Evolutionary conservation across 2,888 invertebrate species (phyloP).

Genomic region (Eristalis arbustorum): DNA sequence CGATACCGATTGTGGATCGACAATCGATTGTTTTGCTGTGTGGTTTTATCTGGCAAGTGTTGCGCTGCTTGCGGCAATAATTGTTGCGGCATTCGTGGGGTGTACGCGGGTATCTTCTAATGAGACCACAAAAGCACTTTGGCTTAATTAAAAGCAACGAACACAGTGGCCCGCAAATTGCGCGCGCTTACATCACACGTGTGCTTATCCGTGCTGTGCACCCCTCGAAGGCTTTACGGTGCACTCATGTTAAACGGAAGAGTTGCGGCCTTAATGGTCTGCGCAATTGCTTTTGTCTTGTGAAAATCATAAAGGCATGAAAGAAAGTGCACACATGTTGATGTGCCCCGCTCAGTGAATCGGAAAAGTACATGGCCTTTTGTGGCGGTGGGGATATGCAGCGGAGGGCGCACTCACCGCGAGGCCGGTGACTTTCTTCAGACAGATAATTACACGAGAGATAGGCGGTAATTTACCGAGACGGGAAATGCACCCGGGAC

Average conservation of each 20-base stretch:
- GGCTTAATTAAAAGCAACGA: slow-evolving; percentile 3
- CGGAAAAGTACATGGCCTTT: slow-evolving; percentile 46
- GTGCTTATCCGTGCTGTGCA: background rate
- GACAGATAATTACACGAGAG: background rate
- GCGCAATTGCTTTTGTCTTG: slow-evolving; percentile 30
- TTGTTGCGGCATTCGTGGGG: background rate
- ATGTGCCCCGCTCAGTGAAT: slow-evolving; percentile 49
- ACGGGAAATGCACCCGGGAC: background rate
- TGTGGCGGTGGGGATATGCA: background rate
- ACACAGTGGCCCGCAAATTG: background rate
- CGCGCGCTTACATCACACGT: background rate
- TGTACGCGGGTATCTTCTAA: background rate
- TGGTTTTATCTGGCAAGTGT: background rate
- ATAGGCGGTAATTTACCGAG: background rate
- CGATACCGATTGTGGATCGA: slow-evolving; percentile 55
- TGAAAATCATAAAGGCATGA: slow-evolving; percentile 26
- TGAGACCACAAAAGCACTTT: background rate
- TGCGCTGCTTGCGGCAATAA: slow-evolving; percentile 10
- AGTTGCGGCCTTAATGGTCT: slow-evolving; percentile 18
- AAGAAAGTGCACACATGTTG: slow-evolving; percentile 60
- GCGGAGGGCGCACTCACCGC: background rate
- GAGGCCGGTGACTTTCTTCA: background rate
- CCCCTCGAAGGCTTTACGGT: too few relatives aligned
- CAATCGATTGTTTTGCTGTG: slow-evolving; percentile 27
- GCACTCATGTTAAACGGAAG: slow-evolving; percentile 45